Evolutionary conservation across 2,797 vertebrate genomes (phyloP).

Genomic region (Chelmon rostratus): DNA sequence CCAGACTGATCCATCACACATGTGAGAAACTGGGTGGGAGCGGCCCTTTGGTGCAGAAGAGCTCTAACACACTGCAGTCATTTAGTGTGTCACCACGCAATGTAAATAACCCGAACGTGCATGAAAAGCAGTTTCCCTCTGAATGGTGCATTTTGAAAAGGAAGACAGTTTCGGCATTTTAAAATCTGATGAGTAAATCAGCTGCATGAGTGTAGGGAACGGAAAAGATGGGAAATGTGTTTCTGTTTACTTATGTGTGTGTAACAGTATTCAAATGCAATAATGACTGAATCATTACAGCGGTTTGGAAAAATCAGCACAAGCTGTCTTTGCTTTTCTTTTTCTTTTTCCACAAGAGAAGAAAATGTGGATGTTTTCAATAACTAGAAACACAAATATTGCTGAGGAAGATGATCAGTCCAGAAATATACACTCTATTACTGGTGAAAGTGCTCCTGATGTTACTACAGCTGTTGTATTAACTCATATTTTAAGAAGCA

Average conservation of each 20-base stretch:
- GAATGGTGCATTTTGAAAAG: conserved; percentile 22
- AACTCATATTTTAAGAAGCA: background rate
- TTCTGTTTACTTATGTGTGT: conserved; percentile 33
- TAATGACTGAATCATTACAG: conserved; percentile 27
- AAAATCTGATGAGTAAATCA: conserved; percentile 27
- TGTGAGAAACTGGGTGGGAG: conserved; percentile 14
- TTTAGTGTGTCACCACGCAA: conserved; percentile 4
- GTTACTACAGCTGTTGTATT: background rate
- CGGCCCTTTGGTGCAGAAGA: background rate
- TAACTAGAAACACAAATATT: conserved; percentile 24
- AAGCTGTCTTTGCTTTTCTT: conserved; percentile 31
- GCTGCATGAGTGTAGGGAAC: conserved; percentile 7
- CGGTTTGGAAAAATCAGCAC: conserved; percentile 23
- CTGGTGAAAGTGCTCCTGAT: background rate
- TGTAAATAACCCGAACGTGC: conserved; percentile 4
- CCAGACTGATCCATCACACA: conserved; percentile 40
- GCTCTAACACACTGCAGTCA: conserved; percentile 13
- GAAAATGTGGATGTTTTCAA: conserved; percentile 40
- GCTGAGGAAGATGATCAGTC: background rate
- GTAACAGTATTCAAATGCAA: conserved; percentile 35
- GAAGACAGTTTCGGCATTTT: conserved; percentile 2
- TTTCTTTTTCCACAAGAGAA: conserved; percentile 21
- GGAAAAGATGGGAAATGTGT: conserved; percentile 37
- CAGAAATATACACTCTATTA: background rate
- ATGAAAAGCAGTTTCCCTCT: conserved; percentile 11